phyloP scores from a whole-genome alignment of 2,113 vertebrate genomes.

The Grallaria varia region DNA sequence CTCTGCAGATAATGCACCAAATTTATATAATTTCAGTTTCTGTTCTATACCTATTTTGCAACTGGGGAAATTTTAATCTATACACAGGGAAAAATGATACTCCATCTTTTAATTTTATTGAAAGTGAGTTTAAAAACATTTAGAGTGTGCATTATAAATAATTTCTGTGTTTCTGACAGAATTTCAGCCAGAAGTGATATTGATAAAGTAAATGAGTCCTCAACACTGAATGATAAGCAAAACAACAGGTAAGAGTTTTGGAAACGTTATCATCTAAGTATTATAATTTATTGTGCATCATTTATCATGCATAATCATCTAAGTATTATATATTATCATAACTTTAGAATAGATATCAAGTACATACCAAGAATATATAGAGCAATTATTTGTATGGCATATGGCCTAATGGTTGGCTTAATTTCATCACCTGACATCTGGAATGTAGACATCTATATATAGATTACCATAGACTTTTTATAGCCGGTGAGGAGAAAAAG shows the following conservation, averaged over 20 bases:
- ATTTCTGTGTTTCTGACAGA: slow-evolving; percentile 49
- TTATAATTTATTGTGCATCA: background rate
- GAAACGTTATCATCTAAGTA: background rate
- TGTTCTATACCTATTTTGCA: background rate
- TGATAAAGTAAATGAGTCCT: slow-evolving; percentile 52
- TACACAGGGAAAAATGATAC: background rate
- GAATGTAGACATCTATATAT: background rate
- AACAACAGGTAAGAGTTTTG: slow-evolving; percentile 65
- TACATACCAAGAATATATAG: background rate
- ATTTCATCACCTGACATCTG: background rate
- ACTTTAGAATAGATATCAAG: background rate
- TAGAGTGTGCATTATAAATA: background rate
- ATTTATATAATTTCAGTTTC: background rate
- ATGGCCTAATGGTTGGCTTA: background rate
- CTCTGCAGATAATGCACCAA: background rate
- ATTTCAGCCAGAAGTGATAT: slow-evolving; percentile 60
- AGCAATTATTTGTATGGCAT: background rate
- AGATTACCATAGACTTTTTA: background rate
- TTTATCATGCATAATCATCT: background rate
- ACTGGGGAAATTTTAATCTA: background rate
- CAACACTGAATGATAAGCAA: slow-evolving; percentile 54
- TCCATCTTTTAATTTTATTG: background rate
- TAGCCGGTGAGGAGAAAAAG: background rate
- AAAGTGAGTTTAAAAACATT: background rate
- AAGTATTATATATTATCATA: background rate